Conservation (phyloP, 2,888 invertebrate genomes). For the Heterodera filipjevi region DNA sequence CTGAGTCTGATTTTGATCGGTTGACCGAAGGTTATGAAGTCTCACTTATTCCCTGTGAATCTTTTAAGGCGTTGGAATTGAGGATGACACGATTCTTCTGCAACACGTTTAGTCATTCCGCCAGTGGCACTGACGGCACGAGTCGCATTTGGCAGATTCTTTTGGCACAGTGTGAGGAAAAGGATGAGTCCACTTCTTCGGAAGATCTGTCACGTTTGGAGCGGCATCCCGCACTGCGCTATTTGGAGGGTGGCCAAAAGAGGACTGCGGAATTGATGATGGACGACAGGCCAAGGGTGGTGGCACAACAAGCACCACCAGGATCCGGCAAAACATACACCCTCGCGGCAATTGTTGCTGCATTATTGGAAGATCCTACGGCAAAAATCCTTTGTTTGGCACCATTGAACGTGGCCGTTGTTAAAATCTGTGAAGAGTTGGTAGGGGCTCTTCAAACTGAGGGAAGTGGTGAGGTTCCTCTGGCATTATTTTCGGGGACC, state of each 20-base stretch:
- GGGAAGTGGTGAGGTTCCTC: neutral
- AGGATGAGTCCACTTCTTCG: neutral
- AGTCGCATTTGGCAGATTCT: neutral
- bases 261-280: slow-evolving; percentile 3
- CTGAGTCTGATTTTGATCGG: neutral
- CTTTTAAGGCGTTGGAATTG: neutral
- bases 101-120: neutral
- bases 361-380: neutral
- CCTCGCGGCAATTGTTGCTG: slow-evolving; percentile 10
- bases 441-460: neutral
- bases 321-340: slow-evolving; percentile 13
- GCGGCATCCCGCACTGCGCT: neutral
- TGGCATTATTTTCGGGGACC: neutral
- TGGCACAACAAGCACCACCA: slow-evolving; percentile 7
- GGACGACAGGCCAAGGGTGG: neutral
- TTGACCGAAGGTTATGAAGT: neutral
- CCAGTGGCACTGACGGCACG: neutral
- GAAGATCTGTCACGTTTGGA: neutral
- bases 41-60: neutral
- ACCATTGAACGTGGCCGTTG: neutral
- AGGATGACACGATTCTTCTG: neutral
- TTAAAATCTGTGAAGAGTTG: neutral
- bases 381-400: neutral
- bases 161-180: neutral
- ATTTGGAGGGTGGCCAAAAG: neutral